Conservation (phyloP, 2,113 vertebrate genomes). For the Zosterops borbonicus region DNA sequence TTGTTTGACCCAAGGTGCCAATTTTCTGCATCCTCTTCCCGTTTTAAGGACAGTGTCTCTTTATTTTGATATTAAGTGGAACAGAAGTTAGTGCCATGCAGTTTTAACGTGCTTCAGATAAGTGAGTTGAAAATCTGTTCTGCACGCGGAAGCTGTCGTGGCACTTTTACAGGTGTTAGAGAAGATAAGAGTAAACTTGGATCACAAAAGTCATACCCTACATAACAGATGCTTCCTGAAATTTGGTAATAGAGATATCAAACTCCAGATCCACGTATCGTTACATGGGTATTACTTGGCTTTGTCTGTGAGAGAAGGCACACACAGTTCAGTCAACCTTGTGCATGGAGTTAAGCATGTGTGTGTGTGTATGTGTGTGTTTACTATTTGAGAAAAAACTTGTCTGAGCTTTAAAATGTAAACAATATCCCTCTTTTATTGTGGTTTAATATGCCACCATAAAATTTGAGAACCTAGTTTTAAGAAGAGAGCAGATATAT, state of each 20-base stretch:
- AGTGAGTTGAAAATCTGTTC: not conserved
- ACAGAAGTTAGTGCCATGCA: not conserved
- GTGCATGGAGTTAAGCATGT: not conserved
- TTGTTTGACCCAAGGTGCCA: not conserved
- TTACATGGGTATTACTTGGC: rapidly evolving
- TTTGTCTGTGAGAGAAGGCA: not conserved
- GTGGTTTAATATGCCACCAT: not conserved
- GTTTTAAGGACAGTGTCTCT: not conserved
- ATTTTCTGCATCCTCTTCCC: not conserved
- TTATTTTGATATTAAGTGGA: not conserved
- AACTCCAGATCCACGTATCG: not conserved
- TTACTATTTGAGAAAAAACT: not conserved
- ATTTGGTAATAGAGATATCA: not conserved
- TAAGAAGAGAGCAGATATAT: not conserved
- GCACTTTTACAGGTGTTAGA: not conserved
- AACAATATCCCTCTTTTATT: not conserved
- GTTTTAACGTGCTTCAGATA: not conserved
- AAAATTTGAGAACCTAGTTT: not conserved
- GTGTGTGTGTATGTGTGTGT: not conserved
- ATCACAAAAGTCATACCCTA: not conserved
- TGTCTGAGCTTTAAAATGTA: not conserved
- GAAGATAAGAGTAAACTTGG: not conserved
- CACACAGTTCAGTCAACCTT: not conserved
- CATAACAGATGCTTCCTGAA: not conserved
- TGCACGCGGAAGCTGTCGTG: not conserved